Conservation (phyloP, 2,113 vertebrate species). For the Psittacara wagleri region DNA sequence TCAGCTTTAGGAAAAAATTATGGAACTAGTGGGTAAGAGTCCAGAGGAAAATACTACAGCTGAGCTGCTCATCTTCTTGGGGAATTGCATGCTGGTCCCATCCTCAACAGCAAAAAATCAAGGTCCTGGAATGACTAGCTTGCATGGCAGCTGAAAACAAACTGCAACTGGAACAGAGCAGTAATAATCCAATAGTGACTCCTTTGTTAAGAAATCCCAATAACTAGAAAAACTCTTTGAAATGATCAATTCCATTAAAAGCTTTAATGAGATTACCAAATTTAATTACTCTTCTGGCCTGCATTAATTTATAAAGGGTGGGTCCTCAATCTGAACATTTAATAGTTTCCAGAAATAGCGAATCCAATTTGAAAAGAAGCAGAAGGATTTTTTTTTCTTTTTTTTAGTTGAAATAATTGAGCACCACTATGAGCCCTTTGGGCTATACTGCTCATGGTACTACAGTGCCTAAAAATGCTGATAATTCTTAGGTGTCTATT, state of each 20-base stretch:
- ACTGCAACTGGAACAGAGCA: not conserved
- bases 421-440: not conserved
- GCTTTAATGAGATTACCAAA: slow-evolving; percentile 71
- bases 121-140: not conserved
- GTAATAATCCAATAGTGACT: slow-evolving; percentile 10
- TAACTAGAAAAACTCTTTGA: slow-evolving; percentile 46
- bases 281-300: slow-evolving; percentile 63
- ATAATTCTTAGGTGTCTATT: not conserved
- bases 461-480: not conserved
- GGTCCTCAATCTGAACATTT: slow-evolving; percentile 44
- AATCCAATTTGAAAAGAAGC: slow-evolving; percentile 22
- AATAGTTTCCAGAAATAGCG: slow-evolving; percentile 43
- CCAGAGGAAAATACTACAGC: not conserved
- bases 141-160: not conserved
- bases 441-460: not conserved
- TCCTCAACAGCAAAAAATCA: not conserved
- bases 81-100: not conserved
- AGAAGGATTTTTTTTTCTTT: not conserved
- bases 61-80: not conserved
- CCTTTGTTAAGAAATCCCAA: slow-evolving; percentile 46
- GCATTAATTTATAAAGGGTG: slow-evolving; percentile 66
- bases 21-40: not conserved
- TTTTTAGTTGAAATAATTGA: not conserved
- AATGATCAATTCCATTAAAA: slow-evolving; percentile 73
- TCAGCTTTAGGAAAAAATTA: not conserved